Evolutionary conservation across 1,140 invertebrate species (phyloP).

Genomic region (Physella acuta): DNA sequence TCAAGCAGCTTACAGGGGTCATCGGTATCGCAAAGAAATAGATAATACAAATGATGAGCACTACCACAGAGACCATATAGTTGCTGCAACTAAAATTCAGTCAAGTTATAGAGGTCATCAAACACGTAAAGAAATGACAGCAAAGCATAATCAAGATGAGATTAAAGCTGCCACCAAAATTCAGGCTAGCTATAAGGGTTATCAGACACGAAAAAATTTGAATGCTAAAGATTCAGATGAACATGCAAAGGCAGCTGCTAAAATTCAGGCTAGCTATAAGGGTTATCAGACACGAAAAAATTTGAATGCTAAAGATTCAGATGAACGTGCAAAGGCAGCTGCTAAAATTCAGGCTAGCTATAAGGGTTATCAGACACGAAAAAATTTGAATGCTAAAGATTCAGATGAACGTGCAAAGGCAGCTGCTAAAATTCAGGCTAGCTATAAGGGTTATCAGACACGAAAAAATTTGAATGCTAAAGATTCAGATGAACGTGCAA

Average conservation of each 20-base stretch:
- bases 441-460: constrained; percentile 39
- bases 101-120: constrained; percentile 41
- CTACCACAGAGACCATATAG: too few relatives aligned
- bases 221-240: not conserved
- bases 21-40: not conserved
- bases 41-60: too few relatives aligned
- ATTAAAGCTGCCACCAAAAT: constrained; percentile 70
- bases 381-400: constrained; percentile 59
- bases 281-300: not conserved
- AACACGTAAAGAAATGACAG: constrained; percentile 28
- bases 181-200: constrained; percentile 60
- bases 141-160: not conserved
- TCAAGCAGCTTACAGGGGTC: constrained; percentile 1
- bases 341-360: constrained; percentile 76
- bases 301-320: not conserved
- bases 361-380: constrained; percentile 71
- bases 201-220: constrained; percentile 31
- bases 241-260: not conserved
- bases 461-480: constrained; percentile 28
- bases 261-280: not conserved
- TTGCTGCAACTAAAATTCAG: constrained; percentile 76
- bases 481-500: not conserved
- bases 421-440: constrained; percentile 72
- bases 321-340: constrained; percentile 62
- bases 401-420: constrained; percentile 48